Percentiles rank a stretch among this genome's conserved stretches.
These are phyloP conservation scores for Aratinga solstitialis DNA, from an alignment of 2,797 vertebrate genomes.

Conservation along the genomic window DNA sequence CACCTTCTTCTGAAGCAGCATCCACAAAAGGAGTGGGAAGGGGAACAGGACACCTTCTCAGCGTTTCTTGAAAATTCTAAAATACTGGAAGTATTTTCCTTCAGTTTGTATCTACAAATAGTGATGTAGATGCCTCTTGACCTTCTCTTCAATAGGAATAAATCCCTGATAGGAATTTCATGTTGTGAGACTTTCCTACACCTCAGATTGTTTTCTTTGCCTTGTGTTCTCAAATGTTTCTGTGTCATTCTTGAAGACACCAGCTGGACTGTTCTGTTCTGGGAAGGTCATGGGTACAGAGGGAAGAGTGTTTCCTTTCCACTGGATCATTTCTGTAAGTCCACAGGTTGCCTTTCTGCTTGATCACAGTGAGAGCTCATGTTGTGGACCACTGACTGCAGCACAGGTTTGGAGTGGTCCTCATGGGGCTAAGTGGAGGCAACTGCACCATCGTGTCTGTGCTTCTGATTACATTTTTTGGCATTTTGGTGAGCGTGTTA, in stretches of 20 bases:
- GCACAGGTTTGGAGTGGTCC: accelerated
- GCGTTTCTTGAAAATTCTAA: background rate
- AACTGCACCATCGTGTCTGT: accelerated
- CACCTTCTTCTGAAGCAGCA: background rate
- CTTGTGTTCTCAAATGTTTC: background rate
- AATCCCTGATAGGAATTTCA: background rate
- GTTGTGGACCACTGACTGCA: accelerated
- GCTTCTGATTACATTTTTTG: background rate
- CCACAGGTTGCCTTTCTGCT: background rate
- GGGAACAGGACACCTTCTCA: background rate
- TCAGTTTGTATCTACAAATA: background rate
- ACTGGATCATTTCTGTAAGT: accelerated
- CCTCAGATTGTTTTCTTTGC: background rate
- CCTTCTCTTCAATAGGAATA: background rate
- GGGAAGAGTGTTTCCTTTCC: background rate
- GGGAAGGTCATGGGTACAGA: accelerated
- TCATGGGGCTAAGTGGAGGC: background rate
- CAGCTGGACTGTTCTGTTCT: background rate
- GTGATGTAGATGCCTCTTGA: background rate
- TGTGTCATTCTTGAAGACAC: background rate
- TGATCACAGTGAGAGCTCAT: background rate
- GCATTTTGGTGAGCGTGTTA: background rate
- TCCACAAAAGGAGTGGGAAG: background rate
- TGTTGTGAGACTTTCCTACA: background rate
- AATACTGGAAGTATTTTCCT: background rate